Evolutionary conservation across 2,113 vertebrate species (phyloP).

Genomic region (Elachura formosa): DNA sequence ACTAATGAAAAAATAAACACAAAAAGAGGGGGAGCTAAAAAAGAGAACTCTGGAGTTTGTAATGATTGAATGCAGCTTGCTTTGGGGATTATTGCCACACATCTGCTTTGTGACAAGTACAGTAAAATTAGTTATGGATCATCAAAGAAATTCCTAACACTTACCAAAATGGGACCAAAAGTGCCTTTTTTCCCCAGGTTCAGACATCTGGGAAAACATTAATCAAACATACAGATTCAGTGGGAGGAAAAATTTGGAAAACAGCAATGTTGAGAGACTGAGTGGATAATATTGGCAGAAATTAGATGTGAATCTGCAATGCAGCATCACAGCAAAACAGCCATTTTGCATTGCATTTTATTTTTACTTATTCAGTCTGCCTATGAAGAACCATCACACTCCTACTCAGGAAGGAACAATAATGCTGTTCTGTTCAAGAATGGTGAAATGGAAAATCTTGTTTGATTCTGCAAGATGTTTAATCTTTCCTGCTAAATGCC

Average conservation of each 20-base stretch:
- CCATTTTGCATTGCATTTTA: neutral
- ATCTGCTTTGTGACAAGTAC: slow-evolving; percentile 53
- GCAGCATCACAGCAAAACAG: neutral
- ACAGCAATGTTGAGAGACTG: neutral
- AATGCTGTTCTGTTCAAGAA: neutral
- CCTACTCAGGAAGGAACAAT: neutral
- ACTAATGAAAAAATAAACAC: neutral
- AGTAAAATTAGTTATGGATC: slow-evolving; percentile 63
- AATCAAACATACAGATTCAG: slow-evolving; percentile 38
- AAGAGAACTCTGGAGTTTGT: neutral
- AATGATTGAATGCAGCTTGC: neutral
- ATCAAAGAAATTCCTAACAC: slow-evolving; percentile 51
- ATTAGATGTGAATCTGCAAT: neutral
- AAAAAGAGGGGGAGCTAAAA: neutral
- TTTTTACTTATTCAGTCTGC: neutral
- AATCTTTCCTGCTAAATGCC: neutral
- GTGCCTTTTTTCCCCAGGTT: slow-evolving; percentile 3
- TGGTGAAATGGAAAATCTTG: neutral
- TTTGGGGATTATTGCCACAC: neutral
- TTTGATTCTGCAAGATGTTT: neutral
- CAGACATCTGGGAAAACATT: slow-evolving; percentile 57
- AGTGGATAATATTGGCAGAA: neutral
- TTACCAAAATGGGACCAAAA: slow-evolving; percentile 49
- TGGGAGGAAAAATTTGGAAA: slow-evolving; percentile 38
- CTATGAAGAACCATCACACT: neutral